A percentile compares a stretch with the other conserved stretches of the same genome.
phyloP scores from a whole-genome alignment of 2,888 invertebrate species.

The Drosophila merina region DNA sequence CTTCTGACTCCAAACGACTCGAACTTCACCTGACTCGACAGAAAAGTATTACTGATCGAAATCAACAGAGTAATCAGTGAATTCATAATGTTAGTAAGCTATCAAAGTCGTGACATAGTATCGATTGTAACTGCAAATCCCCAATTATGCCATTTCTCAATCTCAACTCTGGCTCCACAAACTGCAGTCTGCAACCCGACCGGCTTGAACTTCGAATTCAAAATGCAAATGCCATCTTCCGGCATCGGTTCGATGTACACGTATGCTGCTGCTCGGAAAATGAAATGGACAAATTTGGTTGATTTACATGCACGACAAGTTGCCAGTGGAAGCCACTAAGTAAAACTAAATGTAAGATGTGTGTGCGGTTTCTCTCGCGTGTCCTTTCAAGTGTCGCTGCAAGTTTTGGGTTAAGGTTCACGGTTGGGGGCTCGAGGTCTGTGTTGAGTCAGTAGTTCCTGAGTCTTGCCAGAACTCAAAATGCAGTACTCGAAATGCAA shows the following conservation, averaged over 20 bases:
- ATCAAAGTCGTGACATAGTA: not conserved
- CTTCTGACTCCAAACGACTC: not conserved
- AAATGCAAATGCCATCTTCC: slow-evolving; percentile 12
- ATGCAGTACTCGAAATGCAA: slow-evolving; percentile 35
- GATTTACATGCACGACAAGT: slow-evolving; percentile 39
- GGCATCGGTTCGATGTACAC: slow-evolving; percentile 19
- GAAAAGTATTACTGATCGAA: not conserved
- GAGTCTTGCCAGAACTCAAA: slow-evolving; percentile 7
- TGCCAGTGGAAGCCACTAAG: slow-evolving; percentile 6
- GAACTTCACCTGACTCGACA: not conserved
- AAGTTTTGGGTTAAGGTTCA: slow-evolving; percentile 1
- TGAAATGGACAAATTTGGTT: slow-evolving; percentile 40
- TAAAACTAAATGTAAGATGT: slow-evolving; percentile 16
- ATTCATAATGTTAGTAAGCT: not conserved
- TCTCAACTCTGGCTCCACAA: not conserved
- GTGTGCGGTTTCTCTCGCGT: slow-evolving; percentile 9
- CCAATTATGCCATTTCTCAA: slow-evolving; percentile 2
- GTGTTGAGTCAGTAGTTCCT: slow-evolving; percentile 20
- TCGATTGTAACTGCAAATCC: not conserved
- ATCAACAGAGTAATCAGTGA: slow-evolving; percentile 1
- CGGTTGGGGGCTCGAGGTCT: not conserved
- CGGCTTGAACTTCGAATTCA: slow-evolving; percentile 11
- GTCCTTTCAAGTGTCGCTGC: slow-evolving; percentile 12
- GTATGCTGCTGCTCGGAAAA: slow-evolving; percentile 13
- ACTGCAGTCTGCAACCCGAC: not conserved